Conservation (phyloP, 2,888 invertebrate species). For the Diploptera punctata region DNA sequence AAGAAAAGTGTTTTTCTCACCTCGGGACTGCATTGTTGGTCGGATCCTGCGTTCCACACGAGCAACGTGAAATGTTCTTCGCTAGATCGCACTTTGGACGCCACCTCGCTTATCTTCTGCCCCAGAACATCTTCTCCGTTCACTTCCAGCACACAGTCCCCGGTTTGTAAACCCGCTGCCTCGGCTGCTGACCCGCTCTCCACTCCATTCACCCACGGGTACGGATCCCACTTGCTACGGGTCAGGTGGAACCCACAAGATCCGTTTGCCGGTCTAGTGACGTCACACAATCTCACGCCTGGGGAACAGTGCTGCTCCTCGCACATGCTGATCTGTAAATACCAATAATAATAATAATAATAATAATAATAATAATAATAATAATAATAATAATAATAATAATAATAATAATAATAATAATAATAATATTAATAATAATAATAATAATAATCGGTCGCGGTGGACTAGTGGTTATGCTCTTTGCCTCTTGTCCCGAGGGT, state of each 20-base stretch:
- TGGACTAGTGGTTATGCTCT: too few relatives aligned
- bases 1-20: too few relatives aligned
- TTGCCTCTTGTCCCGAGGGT: too few relatives aligned
- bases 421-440: too few relatives aligned
- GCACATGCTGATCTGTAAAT: not conserved
- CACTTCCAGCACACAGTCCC: constrained; percentile 75
- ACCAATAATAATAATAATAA: too few relatives aligned
- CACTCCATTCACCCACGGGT: constrained; percentile 78
- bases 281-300: constrained; percentile 51
- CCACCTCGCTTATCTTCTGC: constrained; percentile 61
- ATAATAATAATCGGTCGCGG: too few relatives aligned
- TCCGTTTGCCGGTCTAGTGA: constrained; percentile 65
- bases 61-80: constrained; percentile 45
- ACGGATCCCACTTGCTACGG: constrained; percentile 80
- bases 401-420: too few relatives aligned
- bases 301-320: constrained; percentile 22
- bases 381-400: too few relatives aligned
- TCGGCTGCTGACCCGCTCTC: constrained; percentile 68
- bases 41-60: constrained; percentile 48
- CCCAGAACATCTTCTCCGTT: constrained; percentile 64
- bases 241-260: constrained; percentile 76
- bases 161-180: constrained; percentile 67
- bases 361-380: too few relatives aligned
- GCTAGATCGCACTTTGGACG: constrained; percentile 50
- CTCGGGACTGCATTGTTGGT: constrained; percentile 44